phyloP scores from a whole-genome alignment of 2,113 vertebrate species.

The Calyptomena viridis region DNA sequence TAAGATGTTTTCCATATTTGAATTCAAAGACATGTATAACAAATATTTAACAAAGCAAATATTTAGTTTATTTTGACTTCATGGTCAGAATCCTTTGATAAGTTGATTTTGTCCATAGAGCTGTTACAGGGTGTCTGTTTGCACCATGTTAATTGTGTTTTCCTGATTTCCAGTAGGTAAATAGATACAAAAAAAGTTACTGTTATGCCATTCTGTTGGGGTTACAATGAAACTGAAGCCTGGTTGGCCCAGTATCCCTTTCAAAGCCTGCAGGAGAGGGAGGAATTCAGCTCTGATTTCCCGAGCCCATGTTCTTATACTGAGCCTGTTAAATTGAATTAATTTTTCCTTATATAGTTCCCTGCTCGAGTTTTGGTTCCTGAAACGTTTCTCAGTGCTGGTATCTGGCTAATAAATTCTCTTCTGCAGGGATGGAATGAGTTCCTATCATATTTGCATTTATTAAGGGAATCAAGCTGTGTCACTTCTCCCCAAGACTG shows the following conservation, averaged over 20 bases:
- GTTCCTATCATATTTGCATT: not conserved
- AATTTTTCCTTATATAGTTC: not conserved
- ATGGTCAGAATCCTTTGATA: not conserved
- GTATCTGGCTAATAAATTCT: not conserved
- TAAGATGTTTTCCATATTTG: not conserved
- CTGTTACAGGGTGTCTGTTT: not conserved
- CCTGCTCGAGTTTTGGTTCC: not conserved
- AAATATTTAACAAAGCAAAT: not conserved
- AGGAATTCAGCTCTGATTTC: not conserved
- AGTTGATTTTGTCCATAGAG: not conserved
- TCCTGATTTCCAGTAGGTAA: not conserved
- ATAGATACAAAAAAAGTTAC: not conserved
- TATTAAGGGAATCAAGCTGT: not conserved
- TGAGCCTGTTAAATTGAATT: not conserved
- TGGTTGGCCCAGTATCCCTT: not conserved
- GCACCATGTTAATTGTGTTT: not conserved
- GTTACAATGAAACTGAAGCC: not conserved
- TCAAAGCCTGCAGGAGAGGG: not conserved
- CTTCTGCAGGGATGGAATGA: not conserved
- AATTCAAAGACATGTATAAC: not conserved
- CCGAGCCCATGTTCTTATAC: not conserved
- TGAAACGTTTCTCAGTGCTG: not conserved
- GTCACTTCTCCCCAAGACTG: not conserved
- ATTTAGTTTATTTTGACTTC: not conserved
- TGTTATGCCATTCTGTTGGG: accelerated